phyloP scores from a whole-genome alignment of 2,888 invertebrate genomes.

The Idaea aversata region DNA sequence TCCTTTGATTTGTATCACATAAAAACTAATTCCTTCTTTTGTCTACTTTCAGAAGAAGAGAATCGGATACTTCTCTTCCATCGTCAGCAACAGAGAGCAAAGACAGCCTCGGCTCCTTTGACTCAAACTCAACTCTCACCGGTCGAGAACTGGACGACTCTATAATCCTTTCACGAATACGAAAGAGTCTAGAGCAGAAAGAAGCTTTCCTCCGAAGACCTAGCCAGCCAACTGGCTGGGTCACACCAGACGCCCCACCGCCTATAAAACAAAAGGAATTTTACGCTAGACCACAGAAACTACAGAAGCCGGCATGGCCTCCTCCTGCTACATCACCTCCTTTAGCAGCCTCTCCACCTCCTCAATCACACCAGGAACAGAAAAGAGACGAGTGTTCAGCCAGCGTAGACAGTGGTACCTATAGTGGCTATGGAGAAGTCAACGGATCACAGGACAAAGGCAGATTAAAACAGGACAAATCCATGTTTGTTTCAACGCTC shows the following conservation, averaged over 20 bases:
- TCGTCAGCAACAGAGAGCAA: conserved; percentile 84
- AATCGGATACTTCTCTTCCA: conserved; percentile 81
- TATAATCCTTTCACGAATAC: conserved; percentile 86
- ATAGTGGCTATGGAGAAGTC: conserved; percentile 70
- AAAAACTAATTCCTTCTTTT: not conserved
- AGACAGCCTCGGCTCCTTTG: conserved; percentile 85
- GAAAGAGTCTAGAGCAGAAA: conserved; percentile 93
- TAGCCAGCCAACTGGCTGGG: conserved; percentile 83
- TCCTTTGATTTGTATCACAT: not conserved
- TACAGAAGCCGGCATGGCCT: conserved; percentile 87
- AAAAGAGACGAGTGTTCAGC: conserved; percentile 74
- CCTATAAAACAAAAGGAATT: conserved; percentile 85
- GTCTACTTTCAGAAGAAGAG: conserved; percentile 69
- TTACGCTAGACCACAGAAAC: conserved; percentile 88
- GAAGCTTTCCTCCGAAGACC: conserved; percentile 92
- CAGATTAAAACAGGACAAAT: conserved; percentile 67
- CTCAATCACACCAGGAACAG: conserved; percentile 54
- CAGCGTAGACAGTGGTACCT: conserved; percentile 72
- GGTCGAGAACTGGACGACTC: conserved; percentile 86
- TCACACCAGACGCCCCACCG: conserved; percentile 70
- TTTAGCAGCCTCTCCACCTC: conserved; percentile 83
- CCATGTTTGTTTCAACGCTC: conserved; percentile 80
- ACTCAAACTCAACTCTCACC: conserved; percentile 84
- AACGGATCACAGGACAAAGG: conserved; percentile 66
- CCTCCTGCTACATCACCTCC: conserved; percentile 75